Conservation (phyloP, 1,140 invertebrate genomes). For the Hormaphis cornu region DNA sequence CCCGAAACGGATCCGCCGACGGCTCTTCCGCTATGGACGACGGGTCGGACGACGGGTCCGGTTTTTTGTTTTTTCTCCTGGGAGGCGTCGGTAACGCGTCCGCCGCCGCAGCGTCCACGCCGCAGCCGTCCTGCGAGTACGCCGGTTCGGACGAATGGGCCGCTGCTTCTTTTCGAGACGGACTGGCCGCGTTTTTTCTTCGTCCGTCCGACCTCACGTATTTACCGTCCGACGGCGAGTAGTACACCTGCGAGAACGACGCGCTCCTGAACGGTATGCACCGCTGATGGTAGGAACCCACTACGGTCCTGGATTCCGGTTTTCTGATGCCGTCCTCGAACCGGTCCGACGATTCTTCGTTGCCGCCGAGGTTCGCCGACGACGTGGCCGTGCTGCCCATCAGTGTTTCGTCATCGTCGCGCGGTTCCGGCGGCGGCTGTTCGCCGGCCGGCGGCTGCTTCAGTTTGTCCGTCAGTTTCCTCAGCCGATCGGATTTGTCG, state of each 20-base stretch:
- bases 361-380: constrained; percentile 34
- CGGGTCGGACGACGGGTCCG: neutral
- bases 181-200: neutral
- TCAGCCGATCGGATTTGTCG: constrained; percentile 58
- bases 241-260: constrained; percentile 74
- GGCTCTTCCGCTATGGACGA: constrained; percentile 4
- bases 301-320: constrained; percentile 48
- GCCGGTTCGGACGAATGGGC: neutral
- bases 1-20: neutral
- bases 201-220: constrained; percentile 37
- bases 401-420: neutral
- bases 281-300: constrained; percentile 51
- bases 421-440: neutral
- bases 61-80: constrained; percentile 21
- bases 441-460: constrained; percentile 41
- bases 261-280: constrained; percentile 63
- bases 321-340: constrained; percentile 43
- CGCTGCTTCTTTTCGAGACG: neutral
- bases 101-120: neutral
- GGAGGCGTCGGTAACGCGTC: constrained; percentile 11
- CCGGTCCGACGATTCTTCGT: constrained; percentile 40
- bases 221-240: constrained; percentile 43
- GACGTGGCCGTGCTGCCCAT: neutral
- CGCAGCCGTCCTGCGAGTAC: neutral
- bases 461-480: constrained; percentile 65